Percentiles rank a stretch among this genome's conserved stretches.
These are phyloP conservation scores for Geotrypetes seraphini DNA, from an alignment of 2,797 vertebrate genomes.

Conservation along the genomic window DNA sequence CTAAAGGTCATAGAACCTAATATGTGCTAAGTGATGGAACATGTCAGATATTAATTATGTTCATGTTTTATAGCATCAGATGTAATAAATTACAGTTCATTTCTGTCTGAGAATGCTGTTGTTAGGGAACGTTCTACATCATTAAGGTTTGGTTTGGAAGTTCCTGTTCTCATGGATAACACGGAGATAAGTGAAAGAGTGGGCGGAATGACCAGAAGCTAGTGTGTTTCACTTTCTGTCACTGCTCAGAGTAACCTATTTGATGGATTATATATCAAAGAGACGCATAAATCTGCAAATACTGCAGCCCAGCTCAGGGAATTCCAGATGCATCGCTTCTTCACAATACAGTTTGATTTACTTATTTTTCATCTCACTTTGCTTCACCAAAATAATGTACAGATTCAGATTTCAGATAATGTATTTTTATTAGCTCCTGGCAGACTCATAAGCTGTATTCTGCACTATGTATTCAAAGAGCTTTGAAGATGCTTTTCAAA, in stretches of 20 bases:
- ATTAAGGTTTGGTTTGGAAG: slow-evolving; percentile 30
- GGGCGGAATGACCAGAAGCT: background rate
- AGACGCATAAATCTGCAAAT: background rate
- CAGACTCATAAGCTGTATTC: too few species aligned
- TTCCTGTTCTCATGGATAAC: slow-evolving; percentile 6
- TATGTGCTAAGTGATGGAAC: slow-evolving; percentile 40
- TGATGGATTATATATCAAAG: slow-evolving; percentile 2
- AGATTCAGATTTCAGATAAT: too few species aligned
- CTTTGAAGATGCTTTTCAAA: too few species aligned
- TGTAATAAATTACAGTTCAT: slow-evolving; percentile 26
- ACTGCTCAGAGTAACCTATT: background rate
- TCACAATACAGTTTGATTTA: background rate
- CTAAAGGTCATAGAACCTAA: slow-evolving; percentile 32
- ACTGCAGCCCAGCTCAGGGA: background rate
- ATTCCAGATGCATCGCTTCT: background rate
- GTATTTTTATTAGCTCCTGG: too few species aligned
- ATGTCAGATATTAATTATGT: slow-evolving; percentile 38
- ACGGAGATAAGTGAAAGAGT: background rate
- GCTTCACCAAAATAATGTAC: too few species aligned
- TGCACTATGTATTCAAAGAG: too few species aligned
- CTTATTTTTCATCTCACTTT: background rate
- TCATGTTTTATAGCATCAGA: slow-evolving; percentile 23
- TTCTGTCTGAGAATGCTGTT: slow-evolving; percentile 11
- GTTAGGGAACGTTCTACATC: slow-evolving; percentile 34
- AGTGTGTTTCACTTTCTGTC: background rate